Conservation (phyloP, 1,140 invertebrate species). For the Glossosoma conforme region DNA sequence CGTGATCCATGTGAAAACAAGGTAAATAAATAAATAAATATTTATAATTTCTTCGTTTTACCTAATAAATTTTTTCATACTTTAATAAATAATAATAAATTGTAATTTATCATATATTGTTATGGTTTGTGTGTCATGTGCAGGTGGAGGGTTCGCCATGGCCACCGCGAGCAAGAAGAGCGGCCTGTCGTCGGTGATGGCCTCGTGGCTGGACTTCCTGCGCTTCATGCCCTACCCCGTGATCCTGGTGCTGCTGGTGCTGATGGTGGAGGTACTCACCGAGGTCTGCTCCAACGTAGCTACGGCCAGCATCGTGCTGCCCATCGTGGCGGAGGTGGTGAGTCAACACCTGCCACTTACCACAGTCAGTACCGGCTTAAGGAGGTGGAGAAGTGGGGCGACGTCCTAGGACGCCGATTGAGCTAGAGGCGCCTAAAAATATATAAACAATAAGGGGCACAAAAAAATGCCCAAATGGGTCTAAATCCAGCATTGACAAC, state of each 20-base stretch:
- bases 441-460: no score
- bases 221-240: constrained; percentile 34
- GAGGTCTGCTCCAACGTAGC: constrained; percentile 62
- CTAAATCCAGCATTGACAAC: no score
- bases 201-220: constrained; percentile 52
- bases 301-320: constrained; percentile 59
- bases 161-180: constrained; percentile 66
- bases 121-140: constrained; percentile 3
- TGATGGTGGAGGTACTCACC: constrained; percentile 52
- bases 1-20: no score
- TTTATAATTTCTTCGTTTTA: no score
- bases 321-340: constrained; percentile 57
- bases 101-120: not conserved
- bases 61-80: no score
- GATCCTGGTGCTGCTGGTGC: constrained; percentile 44
- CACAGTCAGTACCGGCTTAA: no score
- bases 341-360: no score
- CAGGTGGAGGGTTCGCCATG: constrained; percentile 72
- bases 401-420: no score
- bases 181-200: constrained; percentile 62
- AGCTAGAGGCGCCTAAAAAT: no score
- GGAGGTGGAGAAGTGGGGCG: no score
- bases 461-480: no score
- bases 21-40: no score
- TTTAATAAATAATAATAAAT: not conserved